phyloP scores from a whole-genome alignment of 2,113 vertebrate species.

The Strigops habroptila region DNA sequence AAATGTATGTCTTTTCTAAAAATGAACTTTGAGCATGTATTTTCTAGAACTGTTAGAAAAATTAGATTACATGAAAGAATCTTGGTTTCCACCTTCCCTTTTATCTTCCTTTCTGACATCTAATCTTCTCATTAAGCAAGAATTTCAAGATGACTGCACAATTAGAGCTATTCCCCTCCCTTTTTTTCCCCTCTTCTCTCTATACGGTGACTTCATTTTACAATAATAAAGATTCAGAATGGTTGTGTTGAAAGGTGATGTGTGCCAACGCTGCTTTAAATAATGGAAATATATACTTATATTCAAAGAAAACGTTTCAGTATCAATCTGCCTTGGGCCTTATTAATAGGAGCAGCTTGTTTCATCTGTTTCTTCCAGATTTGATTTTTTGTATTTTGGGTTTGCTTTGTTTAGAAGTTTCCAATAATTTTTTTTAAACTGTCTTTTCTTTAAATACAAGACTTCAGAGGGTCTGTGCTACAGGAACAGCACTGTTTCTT shows the following conservation, averaged over 20 bases:
- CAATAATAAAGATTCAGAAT: slow-evolving; percentile 70
- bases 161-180: slow-evolving; percentile 22
- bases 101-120: slow-evolving; percentile 42
- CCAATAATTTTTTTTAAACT: slow-evolving; percentile 49
- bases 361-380: slow-evolving; percentile 7
- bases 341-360: slow-evolving; percentile 24
- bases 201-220: slow-evolving; percentile 60
- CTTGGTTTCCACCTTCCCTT: slow-evolving; percentile 30
- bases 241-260: slow-evolving; percentile 58
- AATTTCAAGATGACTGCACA: slow-evolving; percentile 66
- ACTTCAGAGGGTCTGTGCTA: background rate
- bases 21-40: slow-evolving; percentile 72
- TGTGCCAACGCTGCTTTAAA: slow-evolving; percentile 53
- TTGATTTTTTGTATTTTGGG: slow-evolving; percentile 34
- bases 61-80: slow-evolving; percentile 43
- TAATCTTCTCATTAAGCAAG: slow-evolving; percentile 47
- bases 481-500: background rate
- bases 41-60: slow-evolving; percentile 71
- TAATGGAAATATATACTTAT: background rate
- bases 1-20: slow-evolving; percentile 66
- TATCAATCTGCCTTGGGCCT: slow-evolving; percentile 10
- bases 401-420: slow-evolving; percentile 28
- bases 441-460: slow-evolving; percentile 36
- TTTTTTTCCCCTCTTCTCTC: background rate
- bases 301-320: slow-evolving; percentile 12